These are phyloP conservation scores for Ianthella basta DNA, from an alignment of 37 sponge, comb jelly and placozoan species.

Conservation along the genomic window DNA sequence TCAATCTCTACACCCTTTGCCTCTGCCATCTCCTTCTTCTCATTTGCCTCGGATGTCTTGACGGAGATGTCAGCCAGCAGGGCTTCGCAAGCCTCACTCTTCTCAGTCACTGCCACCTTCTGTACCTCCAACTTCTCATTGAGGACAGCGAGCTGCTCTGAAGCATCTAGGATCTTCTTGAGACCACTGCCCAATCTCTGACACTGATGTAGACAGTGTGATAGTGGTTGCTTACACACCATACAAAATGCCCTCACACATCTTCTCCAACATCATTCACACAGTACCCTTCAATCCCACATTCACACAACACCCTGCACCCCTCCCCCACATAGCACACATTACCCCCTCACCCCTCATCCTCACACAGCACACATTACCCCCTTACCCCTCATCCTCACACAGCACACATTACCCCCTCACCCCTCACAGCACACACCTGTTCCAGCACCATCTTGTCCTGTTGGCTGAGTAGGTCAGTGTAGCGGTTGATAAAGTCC, in stretches of 20 bases:
- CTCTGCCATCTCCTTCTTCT: conserved; percentile 93
- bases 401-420: too few species aligned
- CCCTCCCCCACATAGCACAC: too few species aligned
- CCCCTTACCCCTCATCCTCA: neutral
- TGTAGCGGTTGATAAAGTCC: conserved; percentile 93
- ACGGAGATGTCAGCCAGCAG: conserved; percentile 88
- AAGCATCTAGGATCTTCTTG: conserved; percentile 92
- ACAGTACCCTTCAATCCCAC: neutral
- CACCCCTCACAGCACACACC: neutral
- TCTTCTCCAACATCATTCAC: neutral
- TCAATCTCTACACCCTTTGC: conserved; percentile 95
- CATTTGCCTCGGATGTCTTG: conserved; percentile 82
- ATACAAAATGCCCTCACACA: neutral
- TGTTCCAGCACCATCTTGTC: conserved; percentile 89
- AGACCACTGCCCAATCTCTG: conserved; percentile 89
- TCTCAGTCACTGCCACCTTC: conserved; percentile 92
- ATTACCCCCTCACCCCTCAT: too few species aligned
- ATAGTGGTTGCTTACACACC: too few species aligned
- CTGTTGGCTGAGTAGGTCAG: conserved; percentile 84
- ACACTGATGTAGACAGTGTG: conserved; percentile 57
- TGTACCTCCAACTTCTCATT: conserved; percentile 96
- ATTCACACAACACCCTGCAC: too few species aligned
- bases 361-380: neutral
- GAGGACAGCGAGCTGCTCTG: conserved; percentile 86
- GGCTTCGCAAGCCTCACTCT: conserved; percentile 87